Conservation (phyloP, 2,888 invertebrate species). For the Xylota sylvarum region DNA sequence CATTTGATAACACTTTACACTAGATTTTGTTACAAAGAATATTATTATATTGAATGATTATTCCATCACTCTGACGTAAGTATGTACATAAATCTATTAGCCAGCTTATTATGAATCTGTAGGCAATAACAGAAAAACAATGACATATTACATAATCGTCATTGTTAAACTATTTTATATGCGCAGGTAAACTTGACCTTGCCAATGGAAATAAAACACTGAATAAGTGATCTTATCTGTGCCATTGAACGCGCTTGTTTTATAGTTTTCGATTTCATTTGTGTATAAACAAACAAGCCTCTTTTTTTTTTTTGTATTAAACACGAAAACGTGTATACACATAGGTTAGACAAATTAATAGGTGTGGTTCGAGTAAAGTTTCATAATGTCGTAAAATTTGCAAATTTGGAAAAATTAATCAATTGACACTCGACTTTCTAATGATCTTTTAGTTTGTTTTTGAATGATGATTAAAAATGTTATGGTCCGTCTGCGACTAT, state of each 20-base stretch:
- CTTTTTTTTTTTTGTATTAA: too few species aligned
- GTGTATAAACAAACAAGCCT: background rate
- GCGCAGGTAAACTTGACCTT: slow-evolving; percentile 3
- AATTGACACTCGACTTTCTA: background rate
- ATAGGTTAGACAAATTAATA: background rate
- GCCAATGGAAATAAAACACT: background rate
- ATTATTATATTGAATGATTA: too few species aligned
- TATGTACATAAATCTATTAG: too few species aligned
- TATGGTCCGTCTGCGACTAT: background rate
- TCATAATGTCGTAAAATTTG: background rate
- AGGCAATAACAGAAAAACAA: too few species aligned
- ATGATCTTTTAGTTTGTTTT: background rate
- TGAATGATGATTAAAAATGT: background rate
- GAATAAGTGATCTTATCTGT: background rate
- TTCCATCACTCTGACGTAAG: too few species aligned
- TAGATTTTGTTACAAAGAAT: too few species aligned
- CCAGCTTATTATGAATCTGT: too few species aligned
- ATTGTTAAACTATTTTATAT: background rate
- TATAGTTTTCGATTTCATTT: background rate
- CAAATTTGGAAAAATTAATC: background rate
- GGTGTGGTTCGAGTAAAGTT: background rate
- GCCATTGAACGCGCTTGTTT: background rate
- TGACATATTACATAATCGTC: background rate
- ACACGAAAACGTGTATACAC: background rate
- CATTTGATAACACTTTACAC: too few species aligned